Base-by-base conservation (phyloP, 1,140 invertebrate species). In the Dendrolimus kikuchii region DNA sequence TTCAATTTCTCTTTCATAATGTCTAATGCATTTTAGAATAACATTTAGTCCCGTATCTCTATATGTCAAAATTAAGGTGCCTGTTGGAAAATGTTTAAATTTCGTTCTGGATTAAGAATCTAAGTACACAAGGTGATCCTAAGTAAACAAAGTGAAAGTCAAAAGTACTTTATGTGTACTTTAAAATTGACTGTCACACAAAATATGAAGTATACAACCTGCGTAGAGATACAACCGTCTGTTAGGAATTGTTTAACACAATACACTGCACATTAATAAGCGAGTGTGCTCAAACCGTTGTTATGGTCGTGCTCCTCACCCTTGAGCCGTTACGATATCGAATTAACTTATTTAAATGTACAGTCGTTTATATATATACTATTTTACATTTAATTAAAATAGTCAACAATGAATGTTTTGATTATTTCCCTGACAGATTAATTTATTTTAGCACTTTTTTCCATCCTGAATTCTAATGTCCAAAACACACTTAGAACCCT, bases 271-370 rank as follows among this genome's bases (percentile, higher is more conserved):
- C 74, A 82, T 74, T 63, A 51, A 54, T 76, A 23, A 2, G 23
- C 23, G 71, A 78, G 81, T 77, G 83, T 81, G 81, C 77, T 80
- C 81, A 75, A 81, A 63, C 71, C 59, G 55, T 68, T 64, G 60
- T 70, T 74, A 64, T 69, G 64, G 69, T 57, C 70, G 55, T 67
- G 70, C 70, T 56, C 57, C 52, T 65, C 56, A 58, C 60, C 62
- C 60, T 59, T 56, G 48, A 54, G 57, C 57, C 63, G 63, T 60
- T 68, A 64, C 56, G 42, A 60, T 51, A 43, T 42, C 53, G 57
- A 59, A 63, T 60, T 60, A 66, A 68, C 59, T 66, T 71, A 68
- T 71, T 71, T 56, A 63, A 71, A 66, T 74, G 66, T 74, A 74
- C 71, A 74, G 71, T 68, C 50, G 64, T 74, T 74, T 74, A 74